phyloP scores from a whole-genome alignment of 2,113 vertebrate species.

The Zeus faber region DNA sequence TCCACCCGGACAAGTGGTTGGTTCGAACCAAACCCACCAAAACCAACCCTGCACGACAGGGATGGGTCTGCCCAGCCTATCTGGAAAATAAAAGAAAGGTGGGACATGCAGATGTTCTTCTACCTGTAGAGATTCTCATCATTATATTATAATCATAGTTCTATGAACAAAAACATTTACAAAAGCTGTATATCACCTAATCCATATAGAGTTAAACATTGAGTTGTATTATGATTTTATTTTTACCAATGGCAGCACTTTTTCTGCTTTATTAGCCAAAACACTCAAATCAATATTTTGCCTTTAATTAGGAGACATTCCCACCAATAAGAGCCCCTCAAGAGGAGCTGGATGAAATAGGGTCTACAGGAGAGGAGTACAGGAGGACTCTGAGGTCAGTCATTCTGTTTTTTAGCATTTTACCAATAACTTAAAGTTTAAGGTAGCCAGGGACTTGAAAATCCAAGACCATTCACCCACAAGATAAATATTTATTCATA shows the following conservation, averaged over 20 bases:
- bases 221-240: background rate
- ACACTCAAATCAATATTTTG: background rate
- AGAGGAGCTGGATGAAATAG: slow-evolving; percentile 63
- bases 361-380: slow-evolving; percentile 66
- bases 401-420: too few species aligned
- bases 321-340: slow-evolving; percentile 47
- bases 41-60: slow-evolving; percentile 87
- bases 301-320: slow-evolving; percentile 50
- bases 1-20: slow-evolving; percentile 91
- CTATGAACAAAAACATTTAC: too few species aligned
- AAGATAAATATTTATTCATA: too few species aligned
- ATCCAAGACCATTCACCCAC: too few species aligned
- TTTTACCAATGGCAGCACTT: background rate
- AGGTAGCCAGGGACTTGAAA: background rate
- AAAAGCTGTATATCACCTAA: background rate
- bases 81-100: slow-evolving; percentile 94
- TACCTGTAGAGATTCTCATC: background rate
- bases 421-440: too few species aligned
- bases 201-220: background rate
- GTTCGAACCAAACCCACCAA: slow-evolving; percentile 96
- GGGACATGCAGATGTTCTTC: background rate
- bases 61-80: slow-evolving; percentile 95
- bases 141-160: background rate
- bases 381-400: slow-evolving; percentile 60
- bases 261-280: background rate